Conservation (phyloP, 2,797 vertebrate species). For the Micromesistius poutassou region DNA sequence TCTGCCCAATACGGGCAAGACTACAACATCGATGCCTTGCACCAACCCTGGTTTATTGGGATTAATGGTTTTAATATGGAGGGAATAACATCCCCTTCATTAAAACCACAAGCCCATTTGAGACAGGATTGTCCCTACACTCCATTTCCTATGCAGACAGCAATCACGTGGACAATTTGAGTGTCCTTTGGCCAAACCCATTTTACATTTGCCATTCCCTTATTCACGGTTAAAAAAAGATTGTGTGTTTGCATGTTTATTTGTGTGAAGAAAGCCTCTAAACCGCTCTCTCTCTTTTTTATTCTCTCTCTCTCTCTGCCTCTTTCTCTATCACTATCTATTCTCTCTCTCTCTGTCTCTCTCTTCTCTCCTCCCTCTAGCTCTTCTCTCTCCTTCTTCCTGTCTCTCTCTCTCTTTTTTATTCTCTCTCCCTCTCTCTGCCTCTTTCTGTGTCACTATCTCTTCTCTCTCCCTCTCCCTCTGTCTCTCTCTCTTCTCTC, state of each 20-base stretch:
- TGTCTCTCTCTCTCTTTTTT: no score
- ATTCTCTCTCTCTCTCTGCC: no score
- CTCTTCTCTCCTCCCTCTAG: no score
- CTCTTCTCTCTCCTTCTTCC: no score
- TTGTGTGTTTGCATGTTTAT: background rate
- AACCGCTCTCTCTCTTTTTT: no score
- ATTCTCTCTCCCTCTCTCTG: no score
- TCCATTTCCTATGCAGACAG: constrained; percentile 28
- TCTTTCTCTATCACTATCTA: background rate
- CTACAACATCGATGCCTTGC: constrained; percentile 48
- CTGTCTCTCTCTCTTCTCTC: background rate
- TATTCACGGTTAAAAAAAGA: background rate
- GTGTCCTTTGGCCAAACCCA: background rate
- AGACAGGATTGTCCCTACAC: constrained; percentile 40
- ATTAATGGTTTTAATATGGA: constrained; percentile 63
- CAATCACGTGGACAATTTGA: constrained; percentile 12
- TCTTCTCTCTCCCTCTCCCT: no score
- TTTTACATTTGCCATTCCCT: background rate
- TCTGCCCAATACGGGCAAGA: constrained; percentile 41
- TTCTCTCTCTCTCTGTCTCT: constrained; percentile 7
- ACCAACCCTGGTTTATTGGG: constrained; percentile 55
- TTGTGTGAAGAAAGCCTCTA: background rate
- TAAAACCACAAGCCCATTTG: constrained; percentile 31
- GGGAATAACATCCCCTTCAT: constrained; percentile 44
- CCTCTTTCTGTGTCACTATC: no score